Evolutionary conservation across 2,888 invertebrate genomes (phyloP).

Genomic region (Abscondita cerata): DNA sequence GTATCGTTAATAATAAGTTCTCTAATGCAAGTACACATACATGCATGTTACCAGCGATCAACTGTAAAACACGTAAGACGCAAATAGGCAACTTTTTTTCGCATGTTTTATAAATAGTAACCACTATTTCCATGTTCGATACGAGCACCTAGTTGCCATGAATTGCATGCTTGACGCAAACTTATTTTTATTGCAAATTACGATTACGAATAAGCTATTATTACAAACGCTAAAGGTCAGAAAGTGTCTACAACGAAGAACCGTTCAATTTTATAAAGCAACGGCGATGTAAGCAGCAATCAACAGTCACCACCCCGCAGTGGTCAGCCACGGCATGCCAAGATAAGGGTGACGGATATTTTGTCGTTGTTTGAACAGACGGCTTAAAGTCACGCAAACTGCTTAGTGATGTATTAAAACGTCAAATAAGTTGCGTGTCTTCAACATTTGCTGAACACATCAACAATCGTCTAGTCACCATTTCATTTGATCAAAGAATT

Average conservation of each 20-base stretch:
- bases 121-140: too few relatives aligned
- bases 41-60: too few relatives aligned
- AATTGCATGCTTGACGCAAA: too few relatives aligned
- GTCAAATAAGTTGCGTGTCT: conserved; percentile 33
- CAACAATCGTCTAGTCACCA: conserved; percentile 30
- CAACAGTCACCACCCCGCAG: conserved; percentile 31
- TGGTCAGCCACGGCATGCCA: conserved; percentile 31
- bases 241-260: conserved; percentile 3
- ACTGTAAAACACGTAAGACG: too few relatives aligned
- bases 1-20: too few relatives aligned
- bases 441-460: conserved; percentile 25
- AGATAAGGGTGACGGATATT: conserved; percentile 39
- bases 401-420: conserved; percentile 32
- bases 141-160: too few relatives aligned
- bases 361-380: conserved; percentile 37
- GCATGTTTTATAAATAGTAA: too few relatives aligned
- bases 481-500: conserved; percentile 18
- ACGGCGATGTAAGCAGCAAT: conserved; percentile 28
- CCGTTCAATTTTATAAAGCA: conserved; percentile 17
- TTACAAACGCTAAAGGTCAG: neutral
- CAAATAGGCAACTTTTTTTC: too few relatives aligned
- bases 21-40: too few relatives aligned
- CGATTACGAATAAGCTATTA: too few relatives aligned
- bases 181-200: too few relatives aligned
- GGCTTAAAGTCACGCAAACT: conserved; percentile 31